Percentiles rank a stretch among this genome's conserved stretches.
Evolutionary conservation across 2,888 invertebrate genomes (phyloP).

Genomic region (Apantesis nais): DNA sequence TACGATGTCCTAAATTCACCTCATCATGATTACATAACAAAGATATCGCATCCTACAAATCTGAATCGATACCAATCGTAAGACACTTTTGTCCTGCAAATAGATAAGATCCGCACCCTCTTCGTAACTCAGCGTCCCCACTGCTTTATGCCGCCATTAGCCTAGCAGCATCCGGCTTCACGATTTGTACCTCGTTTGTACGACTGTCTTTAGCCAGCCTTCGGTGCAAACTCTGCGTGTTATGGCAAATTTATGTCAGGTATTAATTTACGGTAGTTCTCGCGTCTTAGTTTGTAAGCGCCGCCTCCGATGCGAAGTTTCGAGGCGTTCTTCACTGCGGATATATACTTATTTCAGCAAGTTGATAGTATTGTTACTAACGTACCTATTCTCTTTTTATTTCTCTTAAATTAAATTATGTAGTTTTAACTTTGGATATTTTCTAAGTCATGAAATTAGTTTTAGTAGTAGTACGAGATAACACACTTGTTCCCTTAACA

Average conservation of each 20-base stretch:
- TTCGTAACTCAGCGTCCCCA: constrained; percentile 65
- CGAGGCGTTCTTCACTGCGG: constrained; percentile 68
- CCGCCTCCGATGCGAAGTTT: constrained; percentile 62
- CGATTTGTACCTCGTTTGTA: constrained; percentile 78
- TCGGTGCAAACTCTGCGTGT: constrained; percentile 73
- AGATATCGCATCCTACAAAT: constrained; percentile 54
- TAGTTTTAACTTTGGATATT: neutral
- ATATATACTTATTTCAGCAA: constrained; percentile 74
- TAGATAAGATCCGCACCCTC: constrained; percentile 66
- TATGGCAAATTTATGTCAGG: constrained; percentile 85
- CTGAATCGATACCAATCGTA: constrained; percentile 54
- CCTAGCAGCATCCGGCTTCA: constrained; percentile 66
- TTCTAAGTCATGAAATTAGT: neutral
- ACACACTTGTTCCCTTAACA: neutral
- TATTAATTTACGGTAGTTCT: constrained; percentile 84
- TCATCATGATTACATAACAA: constrained; percentile 43
- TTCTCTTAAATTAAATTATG: neutral
- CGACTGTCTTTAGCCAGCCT: constrained; percentile 70
- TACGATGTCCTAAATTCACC: constrained; percentile 21
- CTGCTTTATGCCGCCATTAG: constrained; percentile 76
- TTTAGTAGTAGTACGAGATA: neutral
- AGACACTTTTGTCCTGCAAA: constrained; percentile 59
- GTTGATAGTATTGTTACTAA: constrained; percentile 32
- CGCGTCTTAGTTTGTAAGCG: constrained; percentile 67
- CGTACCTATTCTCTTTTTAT: neutral